phyloP scores from a whole-genome alignment of 1,140 invertebrate genomes.

The Camponotus pennsylvanicus region DNA sequence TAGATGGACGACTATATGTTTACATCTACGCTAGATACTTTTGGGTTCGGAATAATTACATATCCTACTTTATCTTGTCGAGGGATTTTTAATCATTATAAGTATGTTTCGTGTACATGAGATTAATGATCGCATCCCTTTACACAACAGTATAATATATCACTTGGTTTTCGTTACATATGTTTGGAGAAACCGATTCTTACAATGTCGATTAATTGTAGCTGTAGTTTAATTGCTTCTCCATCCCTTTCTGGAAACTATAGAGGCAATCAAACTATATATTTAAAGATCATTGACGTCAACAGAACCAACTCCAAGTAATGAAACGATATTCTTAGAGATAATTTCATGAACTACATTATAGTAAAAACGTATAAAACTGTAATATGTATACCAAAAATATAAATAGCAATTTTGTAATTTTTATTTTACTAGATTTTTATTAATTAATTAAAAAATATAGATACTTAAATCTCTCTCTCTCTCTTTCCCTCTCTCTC shows the following conservation, averaged over 20 bases:
- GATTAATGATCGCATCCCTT: constrained; percentile 14
- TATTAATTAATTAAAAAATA: neutral
- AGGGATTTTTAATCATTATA: constrained; percentile 41
- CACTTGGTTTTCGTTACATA: constrained; percentile 17
- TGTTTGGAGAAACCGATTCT: constrained; percentile 13
- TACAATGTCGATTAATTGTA: constrained; percentile 40
- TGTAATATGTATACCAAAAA: neutral
- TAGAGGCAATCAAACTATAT: constrained; percentile 45
- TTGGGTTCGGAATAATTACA: constrained; percentile 22
- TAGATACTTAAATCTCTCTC: neutral
- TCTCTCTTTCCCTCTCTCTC: neutral
- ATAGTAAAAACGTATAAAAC: neutral
- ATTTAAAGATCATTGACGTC: constrained; percentile 21
- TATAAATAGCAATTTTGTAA: neutral
- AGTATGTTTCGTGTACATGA: neutral
- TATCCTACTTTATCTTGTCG: constrained; percentile 38
- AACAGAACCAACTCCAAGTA: neutral
- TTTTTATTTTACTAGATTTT: neutral
- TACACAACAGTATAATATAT: constrained; percentile 18
- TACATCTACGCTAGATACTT: constrained; percentile 1
- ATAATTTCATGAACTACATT: neutral
- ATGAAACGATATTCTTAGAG: neutral
- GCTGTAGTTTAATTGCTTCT: constrained; percentile 50
- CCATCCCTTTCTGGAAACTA: neutral
- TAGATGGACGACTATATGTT: constrained; percentile 13